Evolutionary conservation across 2,113 vertebrate species (phyloP).

Genomic region (Garra rufa): DNA sequence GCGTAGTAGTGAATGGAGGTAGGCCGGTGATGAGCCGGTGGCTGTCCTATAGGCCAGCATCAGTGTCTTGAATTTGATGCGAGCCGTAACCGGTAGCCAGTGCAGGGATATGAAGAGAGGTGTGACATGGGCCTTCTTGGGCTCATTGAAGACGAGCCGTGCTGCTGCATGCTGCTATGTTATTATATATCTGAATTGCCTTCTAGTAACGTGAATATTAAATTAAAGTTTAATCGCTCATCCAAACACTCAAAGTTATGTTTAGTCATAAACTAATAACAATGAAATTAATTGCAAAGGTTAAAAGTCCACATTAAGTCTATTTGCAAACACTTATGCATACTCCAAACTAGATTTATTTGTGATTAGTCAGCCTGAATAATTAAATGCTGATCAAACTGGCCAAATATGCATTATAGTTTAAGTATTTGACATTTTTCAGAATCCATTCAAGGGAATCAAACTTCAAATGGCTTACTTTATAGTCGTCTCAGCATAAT

Average conservation of each 20-base stretch:
- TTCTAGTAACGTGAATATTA: not conserved
- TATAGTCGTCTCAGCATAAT: not conserved
- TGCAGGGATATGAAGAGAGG: too few species aligned
- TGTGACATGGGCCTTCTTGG: too few species aligned
- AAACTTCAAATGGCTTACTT: not conserved
- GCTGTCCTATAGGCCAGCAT: too few species aligned
- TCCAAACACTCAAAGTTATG: not conserved
- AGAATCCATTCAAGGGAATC: not conserved
- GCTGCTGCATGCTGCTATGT: too few species aligned
- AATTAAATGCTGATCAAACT: not conserved
- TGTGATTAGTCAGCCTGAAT: not conserved
- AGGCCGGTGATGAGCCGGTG: too few species aligned
- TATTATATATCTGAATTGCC: too few species aligned
- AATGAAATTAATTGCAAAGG: not conserved
- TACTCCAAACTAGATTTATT: not conserved
- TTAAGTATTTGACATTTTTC: not conserved
- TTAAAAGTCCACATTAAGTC: not conserved
- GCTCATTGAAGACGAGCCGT: too few species aligned
- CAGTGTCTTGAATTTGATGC: too few species aligned
- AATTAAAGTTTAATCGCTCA: not conserved
- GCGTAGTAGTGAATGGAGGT: too few species aligned
- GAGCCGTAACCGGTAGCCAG: too few species aligned
- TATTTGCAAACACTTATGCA: not conserved
- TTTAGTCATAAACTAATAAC: not conserved
- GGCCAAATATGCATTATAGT: not conserved